These are phyloP conservation scores for Hypocryptadius cinnamomeus DNA, from an alignment of 2,113 vertebrate species.

Conservation along the genomic window DNA sequence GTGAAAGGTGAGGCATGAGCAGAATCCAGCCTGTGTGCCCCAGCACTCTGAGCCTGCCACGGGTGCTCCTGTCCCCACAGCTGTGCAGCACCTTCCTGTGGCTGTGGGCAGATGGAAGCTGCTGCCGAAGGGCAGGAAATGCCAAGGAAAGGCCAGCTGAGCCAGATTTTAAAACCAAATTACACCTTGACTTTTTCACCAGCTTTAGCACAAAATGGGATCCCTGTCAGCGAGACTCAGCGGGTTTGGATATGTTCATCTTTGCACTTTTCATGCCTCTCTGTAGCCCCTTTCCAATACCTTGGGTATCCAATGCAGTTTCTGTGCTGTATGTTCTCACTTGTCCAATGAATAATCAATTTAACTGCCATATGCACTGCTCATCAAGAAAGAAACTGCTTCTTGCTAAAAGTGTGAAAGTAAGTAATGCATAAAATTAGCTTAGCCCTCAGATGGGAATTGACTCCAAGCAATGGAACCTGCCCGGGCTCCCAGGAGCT, in stretches of 20 bases:
- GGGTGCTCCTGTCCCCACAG: not conserved
- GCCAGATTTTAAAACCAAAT: not conserved
- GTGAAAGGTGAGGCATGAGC: not conserved
- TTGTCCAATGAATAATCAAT: not conserved
- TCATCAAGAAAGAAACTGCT: not conserved
- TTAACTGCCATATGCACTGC: not conserved
- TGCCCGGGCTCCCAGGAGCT: not conserved
- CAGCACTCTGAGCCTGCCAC: accelerated
- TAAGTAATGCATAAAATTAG: slow-evolving; percentile 9
- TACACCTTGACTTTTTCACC: not conserved
- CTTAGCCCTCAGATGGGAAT: slow-evolving; percentile 9
- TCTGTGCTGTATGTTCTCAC: not conserved
- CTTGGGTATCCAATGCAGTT: not conserved
- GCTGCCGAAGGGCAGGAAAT: not conserved
- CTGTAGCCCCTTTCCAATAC: not conserved
- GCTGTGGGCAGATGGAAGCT: accelerated
- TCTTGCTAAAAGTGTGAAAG: slow-evolving; percentile 32
- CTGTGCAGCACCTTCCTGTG: accelerated
- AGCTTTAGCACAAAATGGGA: not conserved
- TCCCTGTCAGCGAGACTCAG: no score
- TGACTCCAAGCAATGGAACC: not conserved
- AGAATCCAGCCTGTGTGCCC: not conserved
- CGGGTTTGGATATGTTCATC: not conserved
- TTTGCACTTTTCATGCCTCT: not conserved
- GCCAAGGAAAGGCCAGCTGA: not conserved